Conservation (phyloP, 53 echinoderm and acorn worm genomes). For the Holothuria leucospilota region DNA sequence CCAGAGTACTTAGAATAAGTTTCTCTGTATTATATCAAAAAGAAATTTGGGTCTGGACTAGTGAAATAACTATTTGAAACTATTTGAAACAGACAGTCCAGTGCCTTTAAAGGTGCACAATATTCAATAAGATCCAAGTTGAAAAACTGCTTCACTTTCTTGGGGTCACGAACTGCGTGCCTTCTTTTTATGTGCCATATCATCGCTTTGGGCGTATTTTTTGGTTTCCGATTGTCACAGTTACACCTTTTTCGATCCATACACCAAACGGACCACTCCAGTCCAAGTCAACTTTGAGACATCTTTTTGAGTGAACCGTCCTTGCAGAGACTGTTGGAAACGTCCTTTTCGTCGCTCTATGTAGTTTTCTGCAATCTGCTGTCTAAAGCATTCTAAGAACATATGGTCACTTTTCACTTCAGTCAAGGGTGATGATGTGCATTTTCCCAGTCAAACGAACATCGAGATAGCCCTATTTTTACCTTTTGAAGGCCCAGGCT, state of each 20-base stretch:
- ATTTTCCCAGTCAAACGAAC: no score
- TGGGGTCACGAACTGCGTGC: constrained; percentile 24
- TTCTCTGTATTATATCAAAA: no score
- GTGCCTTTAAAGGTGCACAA: constrained; percentile 3
- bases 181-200: constrained; percentile 15
- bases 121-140: constrained; percentile 34
- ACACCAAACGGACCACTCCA: neutral
- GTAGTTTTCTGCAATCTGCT: neutral
- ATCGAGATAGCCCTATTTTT: no score
- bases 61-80: constrained; percentile 34
- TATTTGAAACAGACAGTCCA: constrained; percentile 16
- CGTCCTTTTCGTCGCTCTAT: neutral
- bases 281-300: neutral
- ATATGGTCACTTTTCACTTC: no score
- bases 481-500: no score
- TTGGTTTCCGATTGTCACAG: constrained; percentile 25
- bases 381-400: no score
- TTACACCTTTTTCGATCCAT: neutral
- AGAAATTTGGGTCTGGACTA: neutral
- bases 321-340: neutral
- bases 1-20: no score
- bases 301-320: neutral
- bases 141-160: constrained; percentile 5
- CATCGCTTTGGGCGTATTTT: neutral
- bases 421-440: neutral